phyloP scores from a whole-genome alignment of 2,888 invertebrate genomes.

The Lottia gigantea region DNA sequence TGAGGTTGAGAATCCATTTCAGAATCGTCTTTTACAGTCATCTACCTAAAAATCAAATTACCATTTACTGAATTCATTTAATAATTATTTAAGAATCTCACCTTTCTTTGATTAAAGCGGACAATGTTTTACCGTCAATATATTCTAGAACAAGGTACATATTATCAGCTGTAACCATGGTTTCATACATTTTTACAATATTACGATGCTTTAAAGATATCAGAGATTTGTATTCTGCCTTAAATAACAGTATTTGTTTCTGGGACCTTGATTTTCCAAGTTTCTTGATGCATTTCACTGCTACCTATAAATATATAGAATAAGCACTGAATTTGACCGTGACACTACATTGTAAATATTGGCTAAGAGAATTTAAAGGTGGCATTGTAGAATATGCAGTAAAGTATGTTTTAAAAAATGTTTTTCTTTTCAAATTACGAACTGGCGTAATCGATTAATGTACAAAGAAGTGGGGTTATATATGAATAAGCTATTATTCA shows the following conservation, averaged over 20 bases:
- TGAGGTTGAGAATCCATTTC: no score
- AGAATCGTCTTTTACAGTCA: no score
- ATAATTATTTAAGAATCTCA: background rate
- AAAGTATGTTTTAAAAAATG: no score
- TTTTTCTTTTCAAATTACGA: no score
- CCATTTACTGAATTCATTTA: background rate
- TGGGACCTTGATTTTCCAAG: constrained; percentile 16
- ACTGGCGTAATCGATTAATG: no score
- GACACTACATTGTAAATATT: no score
- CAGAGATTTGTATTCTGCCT: constrained; percentile 22
- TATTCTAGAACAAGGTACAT: constrained; percentile 26
- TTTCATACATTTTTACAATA: constrained; percentile 23
- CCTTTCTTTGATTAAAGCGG: constrained; percentile 16
- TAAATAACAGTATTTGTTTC: constrained; percentile 19
- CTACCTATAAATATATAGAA: constrained; percentile 14
- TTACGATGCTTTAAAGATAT: constrained; percentile 20
- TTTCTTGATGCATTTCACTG: constrained; percentile 24
- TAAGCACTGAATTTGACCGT: no score
- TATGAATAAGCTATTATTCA: no score
- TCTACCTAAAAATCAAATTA: no score
- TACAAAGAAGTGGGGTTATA: no score
- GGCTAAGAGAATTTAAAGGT: no score
- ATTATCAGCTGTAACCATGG: constrained; percentile 18
- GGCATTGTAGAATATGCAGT: no score
- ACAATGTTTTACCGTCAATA: constrained; percentile 17